These are phyloP conservation scores for Agrilus planipennis DNA, from an alignment of 1,140 invertebrate species.

Conservation along the genomic window DNA sequence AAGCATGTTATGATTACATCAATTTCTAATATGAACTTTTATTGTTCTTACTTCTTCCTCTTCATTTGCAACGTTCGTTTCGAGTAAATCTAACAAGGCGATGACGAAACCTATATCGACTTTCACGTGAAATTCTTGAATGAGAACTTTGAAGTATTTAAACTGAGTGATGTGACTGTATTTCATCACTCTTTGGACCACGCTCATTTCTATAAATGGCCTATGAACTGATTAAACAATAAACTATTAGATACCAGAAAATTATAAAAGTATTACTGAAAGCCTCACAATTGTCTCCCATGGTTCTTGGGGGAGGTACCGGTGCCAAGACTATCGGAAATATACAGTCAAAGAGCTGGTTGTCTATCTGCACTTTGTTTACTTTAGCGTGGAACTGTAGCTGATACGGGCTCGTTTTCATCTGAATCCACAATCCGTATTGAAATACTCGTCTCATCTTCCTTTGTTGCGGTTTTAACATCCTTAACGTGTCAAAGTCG, in stretches of 20 bases:
- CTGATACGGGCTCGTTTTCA: slow-evolving; percentile 72
- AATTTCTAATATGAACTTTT: too few relatives aligned
- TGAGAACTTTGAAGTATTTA: slow-evolving; percentile 85
- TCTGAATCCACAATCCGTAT: slow-evolving; percentile 80
- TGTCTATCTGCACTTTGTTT: slow-evolving; percentile 77
- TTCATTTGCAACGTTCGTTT: slow-evolving; percentile 47
- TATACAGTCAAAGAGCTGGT: slow-evolving; percentile 81
- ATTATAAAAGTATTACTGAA: background rate
- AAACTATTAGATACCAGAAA: slow-evolving; percentile 12
- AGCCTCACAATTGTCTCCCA: slow-evolving; percentile 58
- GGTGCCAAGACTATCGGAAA: slow-evolving; percentile 92
- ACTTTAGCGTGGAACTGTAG: slow-evolving; percentile 76
- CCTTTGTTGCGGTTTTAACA: slow-evolving; percentile 56
- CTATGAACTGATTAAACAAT: slow-evolving; percentile 57
- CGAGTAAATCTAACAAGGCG: slow-evolving; percentile 69
- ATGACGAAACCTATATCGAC: slow-evolving; percentile 92
- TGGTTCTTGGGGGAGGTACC: slow-evolving; percentile 82
- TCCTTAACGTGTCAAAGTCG: slow-evolving; percentile 58
- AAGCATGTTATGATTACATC: too few relatives aligned
- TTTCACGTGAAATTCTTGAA: slow-evolving; percentile 96
- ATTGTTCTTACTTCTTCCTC: slow-evolving; percentile 53
- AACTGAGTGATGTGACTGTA: slow-evolving; percentile 84
- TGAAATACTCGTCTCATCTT: slow-evolving; percentile 66
- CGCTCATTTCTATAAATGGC: slow-evolving; percentile 88
- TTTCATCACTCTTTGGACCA: slow-evolving; percentile 79